Evolutionary conservation across 2,113 vertebrate species (phyloP), one percentile per base, ranked within the genome.

Genomic region (Cranoglanis bouderius): DNA sequence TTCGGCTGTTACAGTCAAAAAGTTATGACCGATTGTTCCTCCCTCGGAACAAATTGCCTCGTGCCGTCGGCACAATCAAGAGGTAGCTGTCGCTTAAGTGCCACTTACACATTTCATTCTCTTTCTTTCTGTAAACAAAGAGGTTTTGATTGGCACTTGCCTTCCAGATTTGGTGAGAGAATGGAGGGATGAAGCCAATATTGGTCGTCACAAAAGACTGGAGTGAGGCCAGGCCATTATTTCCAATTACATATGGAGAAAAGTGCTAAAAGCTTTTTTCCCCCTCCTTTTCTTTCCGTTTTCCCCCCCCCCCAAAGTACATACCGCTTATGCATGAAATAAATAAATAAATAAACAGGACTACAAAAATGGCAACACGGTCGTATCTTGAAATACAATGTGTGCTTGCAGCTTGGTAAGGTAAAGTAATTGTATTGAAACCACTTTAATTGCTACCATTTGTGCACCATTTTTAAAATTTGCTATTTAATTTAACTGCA

Each of bases 61-160:
- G 89, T 91, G 91, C 93, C 38, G 75, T 91, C 91, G 55, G 89
- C 85, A 38, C 89, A 90, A 67, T 88, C 57, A 82, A 92, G 93
- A 93, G 91, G 90, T 92, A 92, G 92, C 92, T 83, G 87, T 91
- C 91, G 90, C 90, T 92, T 92, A 91, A 93, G 91, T 92, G 85
- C 85, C 92, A 92, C 91, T 93, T 84, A 81, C 88, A 88, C 92
- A 90, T 92, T 92, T 90, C 82, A 87, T 80, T 92, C 90, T 91
- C 92, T 92, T 91, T 88, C 91, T 87, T 90, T 93, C 91, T 85
- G 86, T 91, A 93, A 93, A 94, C 94, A 95, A 94, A 92, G 85
- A 55, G 24, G 2, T 51, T 53, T 29, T 92, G 92, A 94, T 92
- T 92, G 92, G 92, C 92, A 88, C 85, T 89, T 84, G 87, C 90